Conservation (phyloP, 2,888 invertebrate genomes). For the Ametastegia equiseti region DNA sequence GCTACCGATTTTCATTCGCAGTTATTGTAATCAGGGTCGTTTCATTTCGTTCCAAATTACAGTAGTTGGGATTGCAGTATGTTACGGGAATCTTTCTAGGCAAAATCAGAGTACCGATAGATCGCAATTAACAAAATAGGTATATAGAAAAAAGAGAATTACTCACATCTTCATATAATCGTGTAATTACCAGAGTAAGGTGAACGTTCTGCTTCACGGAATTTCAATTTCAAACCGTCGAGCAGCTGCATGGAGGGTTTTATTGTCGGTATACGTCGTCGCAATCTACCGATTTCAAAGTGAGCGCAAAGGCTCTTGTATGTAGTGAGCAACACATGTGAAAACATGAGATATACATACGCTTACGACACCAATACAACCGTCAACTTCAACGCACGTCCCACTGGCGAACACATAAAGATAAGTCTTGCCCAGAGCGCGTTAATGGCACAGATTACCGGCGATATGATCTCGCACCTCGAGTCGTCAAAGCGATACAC, state of each 20-base stretch:
- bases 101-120: background rate
- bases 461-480: constrained; percentile 42
- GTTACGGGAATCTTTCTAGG: background rate
- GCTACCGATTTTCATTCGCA: background rate
- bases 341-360: background rate
- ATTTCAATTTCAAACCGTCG: constrained; percentile 15
- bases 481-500: constrained; percentile 33
- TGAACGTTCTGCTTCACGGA: background rate
- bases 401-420: constrained; percentile 38
- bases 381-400: background rate
- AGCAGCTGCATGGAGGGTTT: constrained; percentile 17
- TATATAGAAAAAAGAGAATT: background rate
- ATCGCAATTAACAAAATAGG: background rate
- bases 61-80: background rate
- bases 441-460: constrained; percentile 46
- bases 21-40: background rate
- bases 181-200: background rate
- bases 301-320: background rate
- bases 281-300: constrained; percentile 22
- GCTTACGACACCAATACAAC: background rate
- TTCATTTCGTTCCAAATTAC: background rate
- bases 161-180: background rate
- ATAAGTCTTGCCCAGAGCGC: constrained; percentile 38
- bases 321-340: background rate
- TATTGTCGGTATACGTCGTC: constrained; percentile 11